Evolutionary conservation across 1,140 invertebrate species (phyloP), one percentile per base, ranked within the genome.

Genomic region (Asbolus verrucosus): DNA sequence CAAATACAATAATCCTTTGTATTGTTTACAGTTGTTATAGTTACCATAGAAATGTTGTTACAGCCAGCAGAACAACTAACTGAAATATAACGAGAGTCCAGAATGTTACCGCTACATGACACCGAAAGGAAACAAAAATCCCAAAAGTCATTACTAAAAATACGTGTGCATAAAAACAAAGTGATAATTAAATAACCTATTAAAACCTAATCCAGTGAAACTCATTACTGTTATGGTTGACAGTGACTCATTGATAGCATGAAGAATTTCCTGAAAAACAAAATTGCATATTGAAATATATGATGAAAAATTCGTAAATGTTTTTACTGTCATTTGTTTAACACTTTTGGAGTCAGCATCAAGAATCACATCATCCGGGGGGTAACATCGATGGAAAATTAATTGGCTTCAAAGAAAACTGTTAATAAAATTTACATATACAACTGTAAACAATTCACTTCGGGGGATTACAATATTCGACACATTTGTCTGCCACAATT

Each of bases 381-480:
- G 46, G 11, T 54, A 54, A 27, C 46, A 54, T 6, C 46, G 46
- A 16, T 54, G 19, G 46, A 54, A 27, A 54, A 54, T 24, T 15
- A 54, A 54, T n/a, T 54, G 6, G 21, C 46, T 50, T 21, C 2
- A 50, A 50, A 21, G 3, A 50, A 50, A 11, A 11, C 4, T 16
- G 4, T 43, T 1, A n/a, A n/a, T 46, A 46, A 1, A 46, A 8
- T 46, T 46, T 38, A n/a, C 8, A 27, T 8, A 27, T 27, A 4
- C 3, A 3, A 27, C 8, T 27, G n/a, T 5, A 38, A 46, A 46
- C 2, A n/a, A 3, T 27, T 54, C 18, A 54, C 46, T 54, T 54
- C 6, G 46, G 46, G 4, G 46, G 46, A 13, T 13, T 13, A 21
- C 46, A 54, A 2, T 11, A 27, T 24, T 54, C 46, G 6, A 54